phyloP scores from a whole-genome alignment of 2,888 invertebrate genomes.

The Cetonia aurata region DNA sequence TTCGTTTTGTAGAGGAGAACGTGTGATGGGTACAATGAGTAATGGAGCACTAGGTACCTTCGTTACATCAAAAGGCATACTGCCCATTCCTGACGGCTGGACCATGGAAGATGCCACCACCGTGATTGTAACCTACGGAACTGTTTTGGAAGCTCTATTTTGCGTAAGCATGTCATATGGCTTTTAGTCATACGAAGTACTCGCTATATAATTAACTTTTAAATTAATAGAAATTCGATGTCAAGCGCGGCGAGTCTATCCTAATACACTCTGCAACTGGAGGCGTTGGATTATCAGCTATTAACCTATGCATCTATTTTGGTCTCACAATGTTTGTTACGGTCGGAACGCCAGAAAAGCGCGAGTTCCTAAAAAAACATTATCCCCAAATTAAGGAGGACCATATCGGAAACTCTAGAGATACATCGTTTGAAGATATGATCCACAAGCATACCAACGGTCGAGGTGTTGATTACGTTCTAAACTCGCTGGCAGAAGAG shows the following conservation, averaged over 20 bases:
- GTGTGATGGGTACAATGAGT: slow-evolving; percentile 76
- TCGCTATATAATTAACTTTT: background rate
- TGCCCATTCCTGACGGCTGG: slow-evolving; percentile 80
- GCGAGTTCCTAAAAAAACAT: slow-evolving; percentile 82
- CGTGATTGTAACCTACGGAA: slow-evolving; percentile 80
- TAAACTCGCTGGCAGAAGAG: slow-evolving; percentile 92
- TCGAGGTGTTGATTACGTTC: slow-evolving; percentile 89
- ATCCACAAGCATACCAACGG: slow-evolving; percentile 85
- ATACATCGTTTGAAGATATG: slow-evolving; percentile 88
- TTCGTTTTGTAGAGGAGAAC: slow-evolving; percentile 67
- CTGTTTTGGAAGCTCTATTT: slow-evolving; percentile 68
- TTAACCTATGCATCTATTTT: slow-evolving; percentile 73
- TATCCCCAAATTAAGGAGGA: slow-evolving; percentile 78
- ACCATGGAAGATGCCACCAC: slow-evolving; percentile 81
- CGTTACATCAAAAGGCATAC: slow-evolving; percentile 71
- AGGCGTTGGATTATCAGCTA: slow-evolving; percentile 82
- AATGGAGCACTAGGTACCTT: slow-evolving; percentile 73
- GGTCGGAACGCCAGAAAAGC: slow-evolving; percentile 86
- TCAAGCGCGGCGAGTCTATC: slow-evolving; percentile 57
- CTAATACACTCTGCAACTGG: slow-evolving; percentile 74
- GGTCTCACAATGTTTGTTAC: slow-evolving; percentile 86
- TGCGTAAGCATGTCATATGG: slow-evolving; percentile 55
- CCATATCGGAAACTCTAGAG: slow-evolving; percentile 89
- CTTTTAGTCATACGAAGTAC: background rate
- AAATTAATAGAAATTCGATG: slow-evolving; percentile 54